Evolutionary conservation across 2,797 vertebrate species (phyloP).

Genomic region (Onychomys arenicola): DNA sequence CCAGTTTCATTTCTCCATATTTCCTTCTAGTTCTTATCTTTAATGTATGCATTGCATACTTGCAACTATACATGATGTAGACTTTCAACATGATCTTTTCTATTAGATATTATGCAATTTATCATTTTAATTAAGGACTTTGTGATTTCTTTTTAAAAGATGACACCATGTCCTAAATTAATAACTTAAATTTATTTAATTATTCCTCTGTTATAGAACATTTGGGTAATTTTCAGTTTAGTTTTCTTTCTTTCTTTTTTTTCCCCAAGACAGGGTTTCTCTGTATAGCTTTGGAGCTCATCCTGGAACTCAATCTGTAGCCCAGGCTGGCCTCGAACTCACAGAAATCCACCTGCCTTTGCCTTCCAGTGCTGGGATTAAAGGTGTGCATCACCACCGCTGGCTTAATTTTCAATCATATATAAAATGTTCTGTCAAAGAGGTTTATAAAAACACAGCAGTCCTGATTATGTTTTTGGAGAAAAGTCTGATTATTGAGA

Average conservation of each 20-base stretch:
- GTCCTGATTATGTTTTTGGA: conserved; percentile 34
- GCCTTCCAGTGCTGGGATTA: too few species aligned
- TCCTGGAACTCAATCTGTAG: too few species aligned
- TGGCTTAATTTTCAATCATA: conserved; percentile 43
- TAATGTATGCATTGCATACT: conserved; percentile 39
- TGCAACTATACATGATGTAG: conserved; percentile 15
- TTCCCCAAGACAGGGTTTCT: too few species aligned
- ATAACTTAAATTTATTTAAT: conserved; percentile 27
- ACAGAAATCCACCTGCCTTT: too few species aligned
- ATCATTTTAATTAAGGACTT: conserved; percentile 10
- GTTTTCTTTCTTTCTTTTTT: too few species aligned
- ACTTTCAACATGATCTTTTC: conserved; percentile 41
- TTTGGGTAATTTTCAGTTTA: conserved; percentile 39
- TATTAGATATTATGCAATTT: neutral
- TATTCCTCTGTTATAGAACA: conserved; percentile 40
- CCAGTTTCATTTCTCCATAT: conserved; percentile 61
- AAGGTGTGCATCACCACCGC: too few species aligned
- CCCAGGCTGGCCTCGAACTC: too few species aligned
- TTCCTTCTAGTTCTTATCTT: conserved; percentile 53
- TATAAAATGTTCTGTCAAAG: neutral
- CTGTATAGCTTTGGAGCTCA: too few species aligned
- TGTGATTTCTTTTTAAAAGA: conserved; percentile 47
- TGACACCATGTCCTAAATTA: conserved; percentile 13
- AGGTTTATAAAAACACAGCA: conserved; percentile 42
- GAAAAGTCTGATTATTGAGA: conserved; percentile 33